phyloP scores from a whole-genome alignment of 1,140 invertebrate genomes.

The Zaprionus lachaisei region DNA sequence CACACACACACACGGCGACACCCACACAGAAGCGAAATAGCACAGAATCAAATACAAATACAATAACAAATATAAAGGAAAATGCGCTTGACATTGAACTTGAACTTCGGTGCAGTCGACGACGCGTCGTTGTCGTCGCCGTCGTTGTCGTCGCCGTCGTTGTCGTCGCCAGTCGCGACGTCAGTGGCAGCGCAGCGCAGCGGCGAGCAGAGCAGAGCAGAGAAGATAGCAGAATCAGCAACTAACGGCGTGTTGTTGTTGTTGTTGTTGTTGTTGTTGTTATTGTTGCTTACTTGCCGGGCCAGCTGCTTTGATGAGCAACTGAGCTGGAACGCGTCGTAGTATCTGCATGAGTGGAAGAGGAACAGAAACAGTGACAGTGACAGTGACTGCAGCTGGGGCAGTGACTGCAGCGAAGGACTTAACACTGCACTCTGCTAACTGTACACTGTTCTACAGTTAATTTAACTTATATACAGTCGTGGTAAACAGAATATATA shows the following conservation, averaged over 20 bases:
- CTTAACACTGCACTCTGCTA: background rate
- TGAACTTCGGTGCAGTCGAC: slow-evolving; percentile 75
- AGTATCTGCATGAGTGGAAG: background rate
- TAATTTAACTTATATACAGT: background rate
- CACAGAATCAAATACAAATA: slow-evolving; percentile 25
- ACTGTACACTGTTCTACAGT: background rate
- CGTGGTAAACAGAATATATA: background rate
- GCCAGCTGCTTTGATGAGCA: slow-evolving; percentile 13
- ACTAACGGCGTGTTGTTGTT: slow-evolving; percentile 6
- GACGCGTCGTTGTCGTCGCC: slow-evolving; percentile 2
- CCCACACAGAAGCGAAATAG: background rate
- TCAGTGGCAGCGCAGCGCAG: background rate
- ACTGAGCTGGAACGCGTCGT: slow-evolving; percentile 23
- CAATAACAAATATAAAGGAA: slow-evolving; percentile 47
- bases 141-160: background rate
- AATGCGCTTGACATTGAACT: slow-evolving; percentile 84
- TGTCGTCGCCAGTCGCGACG: background rate
- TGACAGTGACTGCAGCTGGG: background rate
- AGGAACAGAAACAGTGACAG: too few relatives aligned
- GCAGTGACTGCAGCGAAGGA: background rate
- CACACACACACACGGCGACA: slow-evolving; percentile 23
- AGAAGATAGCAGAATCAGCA: slow-evolving; percentile 47
- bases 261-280: slow-evolving; percentile 15
- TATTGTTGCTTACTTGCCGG: background rate
- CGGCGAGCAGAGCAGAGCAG: slow-evolving; percentile 6